Percentiles rank a stretch among this genome's conserved stretches.
phyloP scores from a whole-genome alignment of 2,113 vertebrate genomes.

The Egretta garzetta region DNA sequence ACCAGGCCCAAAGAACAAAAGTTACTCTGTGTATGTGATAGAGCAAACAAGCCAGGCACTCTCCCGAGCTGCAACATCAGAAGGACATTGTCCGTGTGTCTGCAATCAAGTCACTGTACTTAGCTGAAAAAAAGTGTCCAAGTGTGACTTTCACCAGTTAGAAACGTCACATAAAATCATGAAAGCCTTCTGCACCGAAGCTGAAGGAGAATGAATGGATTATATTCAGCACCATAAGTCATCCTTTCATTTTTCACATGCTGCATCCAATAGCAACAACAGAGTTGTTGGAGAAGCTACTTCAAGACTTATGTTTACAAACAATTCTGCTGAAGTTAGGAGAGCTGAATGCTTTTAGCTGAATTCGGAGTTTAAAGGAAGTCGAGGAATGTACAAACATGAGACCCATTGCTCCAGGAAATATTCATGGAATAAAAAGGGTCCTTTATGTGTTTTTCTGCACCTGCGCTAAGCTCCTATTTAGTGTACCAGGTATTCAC shows the following conservation, averaged over 20 bases:
- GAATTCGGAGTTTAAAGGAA: neutral
- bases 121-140: neutral
- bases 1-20: neutral
- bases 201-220: neutral
- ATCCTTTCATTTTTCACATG: neutral
- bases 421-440: neutral
- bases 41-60: neutral
- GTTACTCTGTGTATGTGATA: neutral
- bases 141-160: neutral
- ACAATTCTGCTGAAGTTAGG: neutral
- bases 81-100: neutral
- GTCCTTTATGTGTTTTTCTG: neutral
- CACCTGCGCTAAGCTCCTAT: neutral
- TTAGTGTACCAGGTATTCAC: neutral
- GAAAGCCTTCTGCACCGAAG: neutral
- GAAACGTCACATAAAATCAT: neutral
- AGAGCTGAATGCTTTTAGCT: neutral
- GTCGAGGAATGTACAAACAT: neutral
- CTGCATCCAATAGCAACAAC: neutral
- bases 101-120: neutral
- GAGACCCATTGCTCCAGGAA: neutral
- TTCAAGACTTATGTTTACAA: neutral
- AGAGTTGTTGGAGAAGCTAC: neutral
- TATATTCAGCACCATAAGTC: neutral
- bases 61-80: neutral